Evolutionary conservation across 2,888 invertebrate species (phyloP).

Genomic region (Cloeon dipterum): DNA sequence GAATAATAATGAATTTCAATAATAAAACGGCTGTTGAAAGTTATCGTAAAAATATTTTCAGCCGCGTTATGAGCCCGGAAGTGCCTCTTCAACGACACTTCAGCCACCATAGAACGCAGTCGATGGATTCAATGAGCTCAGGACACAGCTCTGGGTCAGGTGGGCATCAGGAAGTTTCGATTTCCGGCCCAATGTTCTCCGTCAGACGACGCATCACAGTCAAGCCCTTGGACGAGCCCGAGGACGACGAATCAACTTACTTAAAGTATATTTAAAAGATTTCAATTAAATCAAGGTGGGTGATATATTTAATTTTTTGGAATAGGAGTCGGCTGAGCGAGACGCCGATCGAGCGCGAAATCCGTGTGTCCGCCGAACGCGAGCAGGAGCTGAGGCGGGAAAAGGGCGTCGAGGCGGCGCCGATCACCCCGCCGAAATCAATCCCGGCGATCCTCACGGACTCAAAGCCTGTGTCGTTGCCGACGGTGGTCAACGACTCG

Average conservation of each 20-base stretch:
- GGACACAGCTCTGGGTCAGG: constrained; percentile 13
- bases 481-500: constrained; percentile 2
- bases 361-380: constrained; percentile 21
- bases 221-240: constrained; percentile 13
- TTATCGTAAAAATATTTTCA: no score
- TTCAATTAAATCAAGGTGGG: not conserved
- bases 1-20: no score
- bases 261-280: constrained; percentile 10
- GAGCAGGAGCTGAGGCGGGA: constrained; percentile 21
- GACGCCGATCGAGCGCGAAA: constrained; percentile 26
- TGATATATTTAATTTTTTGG: no score
- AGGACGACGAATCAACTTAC: constrained; percentile 12
- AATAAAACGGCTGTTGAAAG: no score
- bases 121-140: constrained; percentile 14
- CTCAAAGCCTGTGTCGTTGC: not conserved
- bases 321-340: constrained; percentile 14
- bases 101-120: constrained; percentile 12
- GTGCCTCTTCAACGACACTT: constrained; percentile 8
- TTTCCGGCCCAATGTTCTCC: not conserved
- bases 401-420: constrained; percentile 6
- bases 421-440: not conserved
- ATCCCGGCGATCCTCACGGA: not conserved
- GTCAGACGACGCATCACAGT: constrained; percentile 11
- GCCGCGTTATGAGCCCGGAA: constrained; percentile 13
- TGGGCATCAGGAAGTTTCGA: constrained; percentile 3